Evolutionary conservation across 1,140 invertebrate species (phyloP).

Genomic region (Drosophila busckii): DNA sequence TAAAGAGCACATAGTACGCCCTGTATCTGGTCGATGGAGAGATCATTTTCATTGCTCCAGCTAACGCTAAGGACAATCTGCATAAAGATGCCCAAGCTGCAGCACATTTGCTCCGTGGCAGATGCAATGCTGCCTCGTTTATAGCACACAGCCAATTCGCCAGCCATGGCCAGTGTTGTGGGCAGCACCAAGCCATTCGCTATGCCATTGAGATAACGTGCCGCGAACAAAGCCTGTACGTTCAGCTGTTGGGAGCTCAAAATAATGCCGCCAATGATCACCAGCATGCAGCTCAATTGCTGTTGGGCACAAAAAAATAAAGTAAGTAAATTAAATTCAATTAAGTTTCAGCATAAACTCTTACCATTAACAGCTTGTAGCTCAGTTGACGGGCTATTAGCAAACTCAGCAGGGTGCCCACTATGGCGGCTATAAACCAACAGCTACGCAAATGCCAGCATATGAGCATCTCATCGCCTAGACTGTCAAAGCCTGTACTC

Average conservation of each 20-base stretch:
- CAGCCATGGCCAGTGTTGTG: slow-evolving; percentile 40
- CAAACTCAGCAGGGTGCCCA: slow-evolving; percentile 27
- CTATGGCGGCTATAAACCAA: slow-evolving; percentile 53
- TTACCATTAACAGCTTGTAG: slow-evolving; percentile 48
- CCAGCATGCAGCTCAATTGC: slow-evolving; percentile 42
- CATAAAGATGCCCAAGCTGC: slow-evolving; percentile 47
- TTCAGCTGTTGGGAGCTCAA: slow-evolving; percentile 8
- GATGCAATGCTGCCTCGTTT: slow-evolving; percentile 44
- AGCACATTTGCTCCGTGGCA: slow-evolving; percentile 40
- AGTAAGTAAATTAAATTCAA: neutral
- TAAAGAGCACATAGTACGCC: slow-evolving; percentile 38
- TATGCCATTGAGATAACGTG: slow-evolving; percentile 49
- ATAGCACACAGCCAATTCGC: slow-evolving; percentile 49
- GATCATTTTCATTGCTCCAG: slow-evolving; percentile 28
- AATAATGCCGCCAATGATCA: slow-evolving; percentile 39
- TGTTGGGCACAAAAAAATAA: neutral
- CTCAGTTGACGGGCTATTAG: slow-evolving; percentile 14
- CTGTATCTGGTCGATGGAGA: slow-evolving; percentile 40
- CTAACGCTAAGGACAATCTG: slow-evolving; percentile 43
- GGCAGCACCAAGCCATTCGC: slow-evolving; percentile 53
- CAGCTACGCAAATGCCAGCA: slow-evolving; percentile 36
- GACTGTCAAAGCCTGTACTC: slow-evolving; percentile 49
- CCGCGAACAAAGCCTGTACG: slow-evolving; percentile 30
- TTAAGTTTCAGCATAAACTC: neutral
- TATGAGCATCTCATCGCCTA: slow-evolving; percentile 15